Percentiles rank a stretch among this genome's conserved stretches.
phyloP scores from a whole-genome alignment of 1,140 invertebrate genomes.

The Temnothorax nylanderi region DNA sequence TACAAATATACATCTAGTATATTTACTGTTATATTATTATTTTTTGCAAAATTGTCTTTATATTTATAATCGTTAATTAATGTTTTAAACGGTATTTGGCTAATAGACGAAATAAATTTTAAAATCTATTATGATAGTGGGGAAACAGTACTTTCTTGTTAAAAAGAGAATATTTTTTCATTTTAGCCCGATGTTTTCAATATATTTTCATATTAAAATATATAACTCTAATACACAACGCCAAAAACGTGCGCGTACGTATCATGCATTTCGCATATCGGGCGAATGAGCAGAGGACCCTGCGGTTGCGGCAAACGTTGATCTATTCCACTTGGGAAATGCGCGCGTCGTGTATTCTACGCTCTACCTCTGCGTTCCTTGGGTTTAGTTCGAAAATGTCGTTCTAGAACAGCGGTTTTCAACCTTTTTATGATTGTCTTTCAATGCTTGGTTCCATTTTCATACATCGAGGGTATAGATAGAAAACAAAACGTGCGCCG shows the following conservation, averaged over 20 bases:
- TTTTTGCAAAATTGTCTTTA: not conserved
- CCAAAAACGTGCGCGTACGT: not conserved
- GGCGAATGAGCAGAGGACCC: not conserved
- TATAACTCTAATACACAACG: not conserved
- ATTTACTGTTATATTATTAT: not conserved
- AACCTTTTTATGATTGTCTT: not conserved
- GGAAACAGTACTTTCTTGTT: not conserved
- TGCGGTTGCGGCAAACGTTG: constrained; percentile 17
- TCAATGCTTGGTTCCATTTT: not conserved
- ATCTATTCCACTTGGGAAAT: constrained; percentile 15
- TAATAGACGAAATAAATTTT: constrained; percentile 23
- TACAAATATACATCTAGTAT: not conserved
- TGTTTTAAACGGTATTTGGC: not conserved
- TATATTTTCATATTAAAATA: not conserved
- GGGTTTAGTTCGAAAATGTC: constrained; percentile 1
- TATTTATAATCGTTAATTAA: not conserved
- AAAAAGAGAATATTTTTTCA: constrained; percentile 11
- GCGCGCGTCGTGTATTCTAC: not conserved
- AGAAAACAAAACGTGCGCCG: constrained; percentile 1
- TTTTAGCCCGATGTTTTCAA: not conserved
- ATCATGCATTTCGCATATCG: not conserved
- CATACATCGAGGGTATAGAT: not conserved
- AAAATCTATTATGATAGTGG: constrained; percentile 19
- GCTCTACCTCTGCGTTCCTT: constrained; percentile 4
- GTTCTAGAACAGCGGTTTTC: constrained; percentile 15